phyloP scores from a whole-genome alignment of 2,797 vertebrate species.

The Masticophis lateralis region DNA sequence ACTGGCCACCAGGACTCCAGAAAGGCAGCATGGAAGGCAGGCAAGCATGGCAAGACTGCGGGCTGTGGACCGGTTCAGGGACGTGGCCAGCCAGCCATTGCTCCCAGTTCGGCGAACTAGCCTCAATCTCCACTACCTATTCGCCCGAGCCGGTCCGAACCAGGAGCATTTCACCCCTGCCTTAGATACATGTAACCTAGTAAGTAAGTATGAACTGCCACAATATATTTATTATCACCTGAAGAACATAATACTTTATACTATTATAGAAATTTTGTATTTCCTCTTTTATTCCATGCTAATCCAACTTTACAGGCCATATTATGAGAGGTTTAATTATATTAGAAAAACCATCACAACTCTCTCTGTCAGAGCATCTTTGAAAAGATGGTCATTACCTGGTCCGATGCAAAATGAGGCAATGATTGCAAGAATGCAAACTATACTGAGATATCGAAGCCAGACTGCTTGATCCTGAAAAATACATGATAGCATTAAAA shows the following conservation, averaged over 20 bases:
- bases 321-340: neutral
- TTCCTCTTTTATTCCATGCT: neutral
- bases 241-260: neutral
- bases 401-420: slow-evolving; percentile 95
- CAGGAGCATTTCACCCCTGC: no score
- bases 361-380: neutral
- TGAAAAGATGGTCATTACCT: slow-evolving; percentile 74
- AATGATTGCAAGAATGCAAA: slow-evolving; percentile 88
- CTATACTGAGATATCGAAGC: slow-evolving; percentile 90
- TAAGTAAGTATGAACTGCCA: neutral
- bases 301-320: neutral
- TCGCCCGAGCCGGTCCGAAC: no score
- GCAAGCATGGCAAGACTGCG: no score
- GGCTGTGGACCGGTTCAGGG: no score
- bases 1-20: no score
- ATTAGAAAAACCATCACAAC: neutral
- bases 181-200: neutral
- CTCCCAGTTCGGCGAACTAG: no score
- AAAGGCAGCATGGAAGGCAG: no score
- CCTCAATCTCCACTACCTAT: no score
- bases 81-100: no score
- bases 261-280: neutral
- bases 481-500: slow-evolving; percentile 2
- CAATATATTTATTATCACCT: neutral
- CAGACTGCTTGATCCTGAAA: slow-evolving; percentile 76